A percentile compares a stretch with the other conserved stretches of the same genome.
Conservation (phyloP, 2,888 invertebrate species). For the Chloroclysta siterata region DNA sequence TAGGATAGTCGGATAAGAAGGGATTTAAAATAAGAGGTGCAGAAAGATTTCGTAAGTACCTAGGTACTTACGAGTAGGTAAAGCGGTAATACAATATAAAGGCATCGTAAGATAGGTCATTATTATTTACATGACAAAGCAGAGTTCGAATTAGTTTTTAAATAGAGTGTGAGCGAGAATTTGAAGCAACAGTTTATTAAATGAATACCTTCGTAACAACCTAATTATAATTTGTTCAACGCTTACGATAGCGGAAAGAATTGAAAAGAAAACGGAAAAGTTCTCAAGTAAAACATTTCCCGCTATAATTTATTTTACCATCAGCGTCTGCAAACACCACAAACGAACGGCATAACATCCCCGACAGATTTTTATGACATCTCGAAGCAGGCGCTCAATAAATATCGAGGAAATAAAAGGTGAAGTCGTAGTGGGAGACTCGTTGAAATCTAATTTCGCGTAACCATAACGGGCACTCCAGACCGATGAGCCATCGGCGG, state of each 20-base stretch:
- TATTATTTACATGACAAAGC: no score
- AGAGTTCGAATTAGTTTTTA: no score
- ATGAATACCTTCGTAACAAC: not conserved
- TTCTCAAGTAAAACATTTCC: slow-evolving; percentile 11
- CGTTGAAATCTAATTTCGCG: slow-evolving; percentile 86
- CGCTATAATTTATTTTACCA: slow-evolving; percentile 26
- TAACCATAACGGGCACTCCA: slow-evolving; percentile 81
- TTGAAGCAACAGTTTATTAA: no score
- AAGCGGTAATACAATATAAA: no score
- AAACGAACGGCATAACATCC: slow-evolving; percentile 37
- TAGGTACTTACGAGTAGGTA: no score
- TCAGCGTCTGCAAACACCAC: slow-evolving; percentile 33
- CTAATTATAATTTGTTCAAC: not conserved
- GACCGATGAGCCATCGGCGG: slow-evolving; percentile 80
- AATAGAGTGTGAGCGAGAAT: no score
- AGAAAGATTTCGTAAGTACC: no score
- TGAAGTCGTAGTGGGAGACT: slow-evolving; percentile 69
- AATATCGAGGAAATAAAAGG: slow-evolving; percentile 73
- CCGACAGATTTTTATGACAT: slow-evolving; percentile 46
- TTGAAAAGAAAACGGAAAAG: slow-evolving; percentile 16
- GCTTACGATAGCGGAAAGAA: not conserved
- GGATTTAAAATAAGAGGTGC: no score
- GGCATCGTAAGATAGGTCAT: no score
- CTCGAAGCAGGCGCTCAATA: slow-evolving; percentile 56
- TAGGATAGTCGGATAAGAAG: no score